Base-by-base conservation (phyloP, 2,888 invertebrate species). In the Dusona sp. region DNA sequence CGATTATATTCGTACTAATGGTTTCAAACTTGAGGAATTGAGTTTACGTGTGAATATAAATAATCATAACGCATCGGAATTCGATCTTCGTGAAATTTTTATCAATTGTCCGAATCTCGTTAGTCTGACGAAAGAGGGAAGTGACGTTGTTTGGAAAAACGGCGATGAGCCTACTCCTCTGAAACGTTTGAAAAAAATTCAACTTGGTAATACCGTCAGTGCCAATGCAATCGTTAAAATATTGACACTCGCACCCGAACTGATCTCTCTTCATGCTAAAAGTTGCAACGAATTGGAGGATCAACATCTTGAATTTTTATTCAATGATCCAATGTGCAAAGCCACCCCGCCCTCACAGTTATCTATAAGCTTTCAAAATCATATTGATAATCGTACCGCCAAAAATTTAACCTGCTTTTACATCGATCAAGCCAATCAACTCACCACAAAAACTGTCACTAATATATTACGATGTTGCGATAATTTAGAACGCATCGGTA, bases 231-330 rank as follows among this genome's bases (percentile, higher is more conserved):
- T 94, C 42, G 91, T 89, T 0, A 93, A 93, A 82, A 90, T 94
- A n/a, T 88, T 94, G 9, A 92, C 90, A 0, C 89, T 93, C 7
- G 91, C 94, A 0, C 94, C 94, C 2, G 91, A 91, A 22, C 88
- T 95, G 25, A 90, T 88, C 6, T 91, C 93, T 3, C 88, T 94
- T 3, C 94, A 95, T 73, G 91, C 94, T 22, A 93, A 94, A 89
- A 94, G 93, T 83, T 94, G 94, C 85, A 92, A 91, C 73, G 94
- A 94, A 88, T 87, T 94, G 19, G 93, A 92, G n/a, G 93, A 94
- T 65, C 90, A 91, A 42, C 93, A 94, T 73, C 84, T 94, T 9
- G 92, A 93, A 48, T 89, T 89, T 48, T 80, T 93, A 2, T 83
- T 92, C 33, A 79, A 79, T 6, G 83, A 87, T 0, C 9, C 67